Conservation (phyloP, 2,113 vertebrate genomes). For the Callipepla squamata region DNA sequence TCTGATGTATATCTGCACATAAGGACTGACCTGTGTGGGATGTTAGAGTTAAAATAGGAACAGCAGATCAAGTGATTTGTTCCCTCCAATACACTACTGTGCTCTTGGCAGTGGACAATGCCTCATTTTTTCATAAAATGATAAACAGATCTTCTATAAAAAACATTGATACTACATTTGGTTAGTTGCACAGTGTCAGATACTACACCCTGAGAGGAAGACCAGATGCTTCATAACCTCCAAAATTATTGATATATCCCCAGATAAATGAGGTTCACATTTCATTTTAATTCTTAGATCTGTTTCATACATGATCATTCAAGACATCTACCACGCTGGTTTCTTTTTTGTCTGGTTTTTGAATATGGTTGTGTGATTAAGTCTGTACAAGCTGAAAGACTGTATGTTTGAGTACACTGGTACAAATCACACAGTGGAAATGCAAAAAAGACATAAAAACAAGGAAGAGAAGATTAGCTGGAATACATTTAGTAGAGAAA, state of each 20-base stretch:
- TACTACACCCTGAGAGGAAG: neutral
- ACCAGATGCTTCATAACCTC: neutral
- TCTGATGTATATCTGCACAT: neutral
- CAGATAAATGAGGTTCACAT: neutral
- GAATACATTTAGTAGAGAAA: neutral
- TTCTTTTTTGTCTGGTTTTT: neutral
- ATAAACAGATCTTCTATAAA: neutral
- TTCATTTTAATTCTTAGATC: neutral
- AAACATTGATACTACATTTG: neutral
- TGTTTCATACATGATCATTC: neutral
- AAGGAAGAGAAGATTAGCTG: neutral
- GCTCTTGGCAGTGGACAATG: neutral
- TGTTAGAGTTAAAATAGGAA: neutral
- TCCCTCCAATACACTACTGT: neutral
- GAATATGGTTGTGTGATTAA: neutral
- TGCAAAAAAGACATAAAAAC: neutral
- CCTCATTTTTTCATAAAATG: neutral
- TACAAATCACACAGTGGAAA: neutral
- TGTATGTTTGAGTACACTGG: accelerated
- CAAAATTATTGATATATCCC: neutral
- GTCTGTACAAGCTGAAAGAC: neutral
- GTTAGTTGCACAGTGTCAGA: neutral
- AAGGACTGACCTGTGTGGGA: neutral
- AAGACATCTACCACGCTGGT: accelerated
- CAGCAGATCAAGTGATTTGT: neutral